Evolutionary conservation across 2,113 vertebrate species (phyloP), one percentile per base, ranked within the genome.

Genomic region (Tachysurus vachellii): DNA sequence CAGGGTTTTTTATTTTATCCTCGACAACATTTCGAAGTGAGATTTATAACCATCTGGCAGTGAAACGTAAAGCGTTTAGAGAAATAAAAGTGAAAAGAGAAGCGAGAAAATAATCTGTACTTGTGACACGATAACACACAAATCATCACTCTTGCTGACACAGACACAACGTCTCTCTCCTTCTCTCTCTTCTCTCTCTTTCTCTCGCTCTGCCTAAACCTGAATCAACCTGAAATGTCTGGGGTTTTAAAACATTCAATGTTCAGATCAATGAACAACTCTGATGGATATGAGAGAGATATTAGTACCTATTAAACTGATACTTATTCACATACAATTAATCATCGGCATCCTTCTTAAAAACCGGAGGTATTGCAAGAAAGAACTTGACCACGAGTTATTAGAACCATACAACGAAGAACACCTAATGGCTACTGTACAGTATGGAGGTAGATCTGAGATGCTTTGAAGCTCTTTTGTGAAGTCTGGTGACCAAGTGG

Each of bases 71-170:
- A 80, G 10, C 53, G 11, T 80, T 80, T 80, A 19, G 53, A 21
- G 31, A 80, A 80, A 56, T 36, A 11, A 5, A 0, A 59, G 17
- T 36, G 4, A 80, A 80, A 31, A 36, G 54, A 21, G 4, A n/a
- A 14, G 12, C 44, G 26, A n/a, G 21, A 76, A 50, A 50, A 44
- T 47, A 73, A 79, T 79, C 50, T 31, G 50, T 80, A 56, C 17
- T 23, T 80, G 89, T 90, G 92, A 92, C 93, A 91, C 81, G 83
- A 83, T 93, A 90, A 92, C 91, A 89, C 91, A 86, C 83, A n/a
- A 84, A 91, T 91, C 92, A 92, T 93, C 93, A 90, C 87, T 93
- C 92, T 91, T 89, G 90, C 87, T 36, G 79, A 75, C 73, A 83
- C 28, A 42, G 19, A 83, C 92, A 88, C 85, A 57, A 70, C 86